Evolutionary conservation across 2,113 vertebrate species (phyloP), one percentile per base, ranked within the genome.

Genomic region (Sinocyclocheilus maitianheensis): DNA sequence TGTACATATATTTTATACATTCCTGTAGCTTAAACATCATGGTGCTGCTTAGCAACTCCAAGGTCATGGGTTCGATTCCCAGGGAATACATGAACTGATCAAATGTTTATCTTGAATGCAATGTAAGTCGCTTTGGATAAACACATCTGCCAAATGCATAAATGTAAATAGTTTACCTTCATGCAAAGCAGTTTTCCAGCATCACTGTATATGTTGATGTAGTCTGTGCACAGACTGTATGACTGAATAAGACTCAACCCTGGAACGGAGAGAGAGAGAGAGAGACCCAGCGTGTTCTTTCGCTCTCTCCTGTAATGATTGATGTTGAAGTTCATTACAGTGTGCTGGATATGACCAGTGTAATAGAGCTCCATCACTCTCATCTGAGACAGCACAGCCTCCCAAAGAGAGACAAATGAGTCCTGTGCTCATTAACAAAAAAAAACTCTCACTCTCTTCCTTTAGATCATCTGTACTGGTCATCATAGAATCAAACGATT

Each of bases 361-460:
- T 93, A 93, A 93, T 90, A 91, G 91, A 90, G 90, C 89, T 92
- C 91, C 92, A 92, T 94, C 93, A 93, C 90, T 93, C 91, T 92
- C 91, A 89, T 88, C 91, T 89, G 82, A 91, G 91, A 91, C 92
- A 92, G 90, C 91, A 87, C 92, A 90, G 90, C 89, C 91, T 94
- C 92, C 93, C 91, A 82, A 92, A 92, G 92, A 92, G 87, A 91
- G 93, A 95, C 93, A 91, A 92, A 93, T 95, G 88, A 91, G 88
- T 91, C 78, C 83, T 81, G 80, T 86, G 90, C 83, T 89, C 87
- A 90, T 91, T 92, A 91, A 91, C 91, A 90, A 86, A 88, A 88
- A 89, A 34, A 81, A 72, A 71, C 81, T 79, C 75, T 83, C 77
- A 83, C 76, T 58, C 53, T 14, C 87, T 77, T 51, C 55, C 71